Base-by-base conservation (phyloP, 2,113 vertebrate genomes). In the Falcunculus frontatus region DNA sequence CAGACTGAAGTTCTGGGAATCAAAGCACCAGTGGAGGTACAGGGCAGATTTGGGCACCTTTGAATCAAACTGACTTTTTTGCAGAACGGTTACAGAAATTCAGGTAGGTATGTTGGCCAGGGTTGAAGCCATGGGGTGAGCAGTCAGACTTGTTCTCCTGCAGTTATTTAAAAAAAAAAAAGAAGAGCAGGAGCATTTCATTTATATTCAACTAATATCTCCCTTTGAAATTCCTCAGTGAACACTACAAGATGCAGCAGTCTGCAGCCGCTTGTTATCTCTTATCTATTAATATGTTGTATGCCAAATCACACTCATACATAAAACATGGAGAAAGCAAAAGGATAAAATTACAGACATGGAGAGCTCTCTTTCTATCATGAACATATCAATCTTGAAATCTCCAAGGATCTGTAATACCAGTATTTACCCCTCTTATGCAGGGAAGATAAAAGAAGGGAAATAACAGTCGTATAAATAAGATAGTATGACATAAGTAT, bases 11-110 rank as follows among this genome's bases (percentile, higher is more conserved):
- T 56, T 56, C 57, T 79, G 53, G 30, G 53, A 25, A 49, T 35
- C 0, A 2, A 50, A 75, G 22, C 33, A 62, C 11, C 4, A 4
- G 17, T n/a, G 21, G 32, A 67, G 26, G 13, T 59, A 27, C 16
- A 26, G n/a, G 44, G 46, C 26, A 84, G 35, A 6, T 25, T 60
- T 87, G 44, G 44, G 25, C 27, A 89, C 3, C 21, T 27, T 87
- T 44, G 50, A 72, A 30, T 80, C 39, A 53, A 85, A 57, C 4
- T 19, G 37, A 2, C 3, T 32, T 50, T 73, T 74, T 42, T 78
- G 37, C 13, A 42, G 57, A 62, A 44, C 15, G 8, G 8, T 41
- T 77, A 44, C 2, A 10, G 57, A 33, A 44, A 37, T 80, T 68
- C 21, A 25, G 29, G 21, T 5, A 37, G n/a, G 20, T 53, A 4